These are phyloP conservation scores for Tyrophagus putrescentiae DNA, from an alignment of 1,140 invertebrate genomes.

Conservation along the genomic window DNA sequence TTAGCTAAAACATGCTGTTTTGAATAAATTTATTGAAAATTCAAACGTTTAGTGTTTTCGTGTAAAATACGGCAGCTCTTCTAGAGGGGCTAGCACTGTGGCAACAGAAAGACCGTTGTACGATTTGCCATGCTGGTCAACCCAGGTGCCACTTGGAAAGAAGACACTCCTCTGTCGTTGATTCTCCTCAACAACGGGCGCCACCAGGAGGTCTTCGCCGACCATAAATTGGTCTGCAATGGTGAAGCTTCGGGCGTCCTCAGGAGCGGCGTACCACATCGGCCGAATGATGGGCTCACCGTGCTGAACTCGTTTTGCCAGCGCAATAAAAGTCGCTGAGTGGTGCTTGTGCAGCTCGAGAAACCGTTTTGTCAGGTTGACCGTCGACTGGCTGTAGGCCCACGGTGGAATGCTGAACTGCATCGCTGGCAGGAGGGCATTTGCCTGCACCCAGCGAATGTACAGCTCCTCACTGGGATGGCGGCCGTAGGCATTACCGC, in stretches of 20 bases:
- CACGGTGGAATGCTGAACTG: slow-evolving; percentile 74
- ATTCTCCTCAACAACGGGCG: slow-evolving; percentile 56
- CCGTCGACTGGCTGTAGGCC: no score
- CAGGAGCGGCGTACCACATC: slow-evolving; percentile 36
- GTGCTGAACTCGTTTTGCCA: slow-evolving; percentile 27
- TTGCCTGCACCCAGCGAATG: slow-evolving; percentile 73
- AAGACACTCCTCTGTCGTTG: slow-evolving; percentile 53
- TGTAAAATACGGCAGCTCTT: slow-evolving; percentile 5
- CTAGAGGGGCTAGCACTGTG: not conserved
- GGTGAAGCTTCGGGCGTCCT: slow-evolving; percentile 30
- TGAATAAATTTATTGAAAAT: no score
- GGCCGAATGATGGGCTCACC: slow-evolving; percentile 33
- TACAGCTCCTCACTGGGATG: slow-evolving; percentile 57
- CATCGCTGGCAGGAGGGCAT: slow-evolving; percentile 65
- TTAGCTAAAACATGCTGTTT: no score
- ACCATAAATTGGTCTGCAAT: slow-evolving; percentile 50
- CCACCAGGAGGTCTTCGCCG: slow-evolving; percentile 66
- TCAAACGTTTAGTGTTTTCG: no score
- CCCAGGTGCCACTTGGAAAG: slow-evolving; percentile 54
- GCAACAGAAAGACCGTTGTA: slow-evolving; percentile 31
- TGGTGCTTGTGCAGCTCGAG: slow-evolving; percentile 52
- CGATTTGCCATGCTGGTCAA: slow-evolving; percentile 24
- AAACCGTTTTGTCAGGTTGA: slow-evolving; percentile 35
- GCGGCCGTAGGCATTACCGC: slow-evolving; percentile 53
- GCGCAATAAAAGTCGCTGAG: slow-evolving; percentile 42